Base-by-base conservation (phyloP, 1,140 invertebrate genomes). In the Pseudomyrmex cubaensis region DNA sequence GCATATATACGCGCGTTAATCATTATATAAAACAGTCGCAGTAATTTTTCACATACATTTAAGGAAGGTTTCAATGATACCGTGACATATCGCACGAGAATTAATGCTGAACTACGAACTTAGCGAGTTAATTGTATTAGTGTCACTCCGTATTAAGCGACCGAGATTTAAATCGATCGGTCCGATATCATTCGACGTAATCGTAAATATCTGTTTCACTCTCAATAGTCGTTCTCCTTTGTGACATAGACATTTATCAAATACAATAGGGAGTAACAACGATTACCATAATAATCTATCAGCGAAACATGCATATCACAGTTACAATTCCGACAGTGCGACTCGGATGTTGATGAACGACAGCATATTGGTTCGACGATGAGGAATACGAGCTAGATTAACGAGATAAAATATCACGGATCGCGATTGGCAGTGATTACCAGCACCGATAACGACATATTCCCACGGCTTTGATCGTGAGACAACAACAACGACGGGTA, bases 281-380 rank as follows among this genome's bases (percentile, higher is more conserved):
- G 63, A 85, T 91, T 85, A 92, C 92, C 92, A 92, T 93, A 93
- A 91, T 93, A 89, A 69, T 83, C 83, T 82, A 83, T 87, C 88
- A 76, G 85, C 89, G 88, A 88, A 87, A 87, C 85, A 76, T 78
- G 91, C 93, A 93, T 77, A 77, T 93, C 92, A 93, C 90, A 92
- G 87, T 91, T 91, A 90, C 87, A 91, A 90, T 85, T 84, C 83
- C 87, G 77, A 85, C 77, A 73, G 35, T 62, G 85, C 59, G 63
- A 54, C 56, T 48, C 63, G 44, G 74, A 73, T 67, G 76, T 20
- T 70, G 66, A 22, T 4, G n/a, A 46, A 12, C 22, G 54, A 48
- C 59, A 57, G n/a, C 50, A 75, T 75, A 59, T 4, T 72, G 70
- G 61, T 59, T 82, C 54, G 75, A 64, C 50, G 44, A 56, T 44